Percentiles rank a stretch among this genome's conserved stretches.
Evolutionary conservation across 2,797 vertebrate species (phyloP).

Genomic region (Melanotaenia boesemani): DNA sequence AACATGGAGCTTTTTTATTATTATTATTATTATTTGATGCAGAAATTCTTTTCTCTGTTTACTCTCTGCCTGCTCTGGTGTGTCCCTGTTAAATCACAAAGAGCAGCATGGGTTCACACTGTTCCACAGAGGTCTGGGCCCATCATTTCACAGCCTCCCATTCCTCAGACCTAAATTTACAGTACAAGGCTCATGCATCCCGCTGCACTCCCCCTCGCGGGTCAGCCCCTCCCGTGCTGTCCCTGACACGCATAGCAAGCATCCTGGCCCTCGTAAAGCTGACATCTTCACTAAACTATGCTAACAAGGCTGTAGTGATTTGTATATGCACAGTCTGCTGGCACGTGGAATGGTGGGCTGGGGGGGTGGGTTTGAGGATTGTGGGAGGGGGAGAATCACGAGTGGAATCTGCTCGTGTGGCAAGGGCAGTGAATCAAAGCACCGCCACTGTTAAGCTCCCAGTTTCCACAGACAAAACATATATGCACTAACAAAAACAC

Average conservation of each 20-base stretch:
- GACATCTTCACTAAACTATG: constrained; percentile 88
- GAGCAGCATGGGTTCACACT: constrained; percentile 32
- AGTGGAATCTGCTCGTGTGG: constrained; percentile 48
- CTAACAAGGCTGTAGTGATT: constrained; percentile 85
- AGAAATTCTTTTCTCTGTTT: constrained; percentile 43
- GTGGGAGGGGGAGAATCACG: constrained; percentile 14
- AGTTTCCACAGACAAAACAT: constrained; percentile 27
- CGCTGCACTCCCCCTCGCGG: constrained; percentile 58
- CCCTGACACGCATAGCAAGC: constrained; percentile 81
- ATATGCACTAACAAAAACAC: constrained; percentile 45
- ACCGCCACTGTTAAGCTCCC: constrained; percentile 32
- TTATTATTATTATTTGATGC: constrained; percentile 38
- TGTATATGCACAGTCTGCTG: constrained; percentile 80
- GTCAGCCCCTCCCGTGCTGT: constrained; percentile 71
- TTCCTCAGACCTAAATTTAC: constrained; percentile 79
- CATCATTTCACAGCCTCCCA: constrained; percentile 63
- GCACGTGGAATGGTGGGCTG: constrained; percentile 50
- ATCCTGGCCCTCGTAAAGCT: constrained; percentile 82
- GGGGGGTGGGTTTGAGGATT: constrained; percentile 2
- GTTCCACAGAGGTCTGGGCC: constrained; percentile 50
- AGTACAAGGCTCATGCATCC: constrained; percentile 59
- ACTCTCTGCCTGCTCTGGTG: constrained; percentile 39
- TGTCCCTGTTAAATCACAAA: constrained; percentile 72
- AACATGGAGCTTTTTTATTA: constrained; percentile 28
- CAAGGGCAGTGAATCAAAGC: constrained; percentile 66